Conservation (phyloP, 2,888 invertebrate genomes). For the Linyphia triangularis region DNA sequence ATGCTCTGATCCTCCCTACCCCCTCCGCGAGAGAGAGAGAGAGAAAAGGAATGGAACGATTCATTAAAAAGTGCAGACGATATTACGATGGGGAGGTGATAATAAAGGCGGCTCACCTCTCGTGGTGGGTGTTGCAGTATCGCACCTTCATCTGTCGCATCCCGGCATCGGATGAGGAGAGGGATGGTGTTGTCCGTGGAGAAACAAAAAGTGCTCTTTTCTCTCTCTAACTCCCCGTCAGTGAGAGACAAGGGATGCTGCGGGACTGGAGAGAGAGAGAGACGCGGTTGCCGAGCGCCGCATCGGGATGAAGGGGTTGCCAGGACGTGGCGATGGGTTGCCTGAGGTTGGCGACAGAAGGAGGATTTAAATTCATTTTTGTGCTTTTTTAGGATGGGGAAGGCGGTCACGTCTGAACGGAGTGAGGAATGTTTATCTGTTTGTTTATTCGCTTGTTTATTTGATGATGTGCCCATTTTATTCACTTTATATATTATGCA, state of each 20-base stretch:
- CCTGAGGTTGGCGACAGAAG: not conserved
- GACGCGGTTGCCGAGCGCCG: slow-evolving; percentile 47
- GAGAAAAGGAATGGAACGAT: not conserved
- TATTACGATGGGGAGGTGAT: not conserved
- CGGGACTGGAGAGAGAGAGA: slow-evolving; percentile 57
- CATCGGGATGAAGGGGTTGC: slow-evolving; percentile 47
- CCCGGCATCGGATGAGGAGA: slow-evolving; percentile 20
- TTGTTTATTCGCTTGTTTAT: too few relatives aligned
- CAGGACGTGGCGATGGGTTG: not conserved
- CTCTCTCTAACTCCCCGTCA: slow-evolving; percentile 25
- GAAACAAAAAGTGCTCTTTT: slow-evolving; percentile 24
- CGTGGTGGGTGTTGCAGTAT: not conserved
- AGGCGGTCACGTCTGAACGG: too few relatives aligned
- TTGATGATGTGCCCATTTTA: too few relatives aligned
- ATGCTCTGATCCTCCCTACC: not conserved
- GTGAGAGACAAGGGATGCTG: slow-evolving; percentile 56
- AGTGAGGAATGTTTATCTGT: too few relatives aligned
- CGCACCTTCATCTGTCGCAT: slow-evolving; percentile 18
- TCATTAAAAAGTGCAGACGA: not conserved
- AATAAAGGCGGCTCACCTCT: slow-evolving; percentile 27
- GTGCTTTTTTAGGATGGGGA: too few relatives aligned
- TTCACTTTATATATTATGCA: too few relatives aligned
- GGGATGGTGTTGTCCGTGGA: not conserved
- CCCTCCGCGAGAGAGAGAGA: not conserved
- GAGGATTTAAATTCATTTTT: too few relatives aligned